Evolutionary conservation across 2,113 vertebrate genomes (phyloP).

Genomic region (Microtus oregoni): DNA sequence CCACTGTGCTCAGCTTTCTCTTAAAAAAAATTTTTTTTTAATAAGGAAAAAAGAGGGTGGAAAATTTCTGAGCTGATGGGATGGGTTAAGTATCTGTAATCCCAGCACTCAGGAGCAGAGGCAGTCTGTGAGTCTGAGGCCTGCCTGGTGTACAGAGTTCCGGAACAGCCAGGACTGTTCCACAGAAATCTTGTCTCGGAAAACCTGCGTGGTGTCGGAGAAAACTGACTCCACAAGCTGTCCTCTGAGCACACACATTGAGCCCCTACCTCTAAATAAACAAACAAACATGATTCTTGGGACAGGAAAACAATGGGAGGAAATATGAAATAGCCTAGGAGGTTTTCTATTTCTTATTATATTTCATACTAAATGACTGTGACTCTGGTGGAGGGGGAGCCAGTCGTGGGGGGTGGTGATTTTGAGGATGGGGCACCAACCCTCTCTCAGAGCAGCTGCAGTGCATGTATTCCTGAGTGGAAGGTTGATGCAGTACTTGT

Average conservation of each 20-base stretch:
- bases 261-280: neutral
- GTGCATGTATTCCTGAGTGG: neutral
- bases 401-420: neutral
- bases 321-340: neutral
- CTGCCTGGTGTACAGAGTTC: neutral
- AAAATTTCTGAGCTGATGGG: neutral
- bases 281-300: neutral
- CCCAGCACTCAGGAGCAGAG: neutral
- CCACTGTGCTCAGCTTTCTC: neutral
- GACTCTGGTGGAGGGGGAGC: neutral
- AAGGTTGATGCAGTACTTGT: neutral
- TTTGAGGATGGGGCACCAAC: neutral
- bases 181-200: neutral
- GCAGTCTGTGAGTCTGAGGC: neutral
- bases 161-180: neutral
- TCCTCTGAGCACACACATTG: neutral
- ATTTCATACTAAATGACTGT: constrained; percentile 28
- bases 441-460: constrained; percentile 21
- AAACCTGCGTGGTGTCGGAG: neutral
- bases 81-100: neutral
- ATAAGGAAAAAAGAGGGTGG: neutral
- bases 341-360: constrained; percentile 1
- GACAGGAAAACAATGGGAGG: neutral
- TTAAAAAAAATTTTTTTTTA: neutral
- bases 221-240: neutral